Base-by-base conservation (phyloP, 2,797 vertebrate genomes). In the Premnoplex brunnescens region DNA sequence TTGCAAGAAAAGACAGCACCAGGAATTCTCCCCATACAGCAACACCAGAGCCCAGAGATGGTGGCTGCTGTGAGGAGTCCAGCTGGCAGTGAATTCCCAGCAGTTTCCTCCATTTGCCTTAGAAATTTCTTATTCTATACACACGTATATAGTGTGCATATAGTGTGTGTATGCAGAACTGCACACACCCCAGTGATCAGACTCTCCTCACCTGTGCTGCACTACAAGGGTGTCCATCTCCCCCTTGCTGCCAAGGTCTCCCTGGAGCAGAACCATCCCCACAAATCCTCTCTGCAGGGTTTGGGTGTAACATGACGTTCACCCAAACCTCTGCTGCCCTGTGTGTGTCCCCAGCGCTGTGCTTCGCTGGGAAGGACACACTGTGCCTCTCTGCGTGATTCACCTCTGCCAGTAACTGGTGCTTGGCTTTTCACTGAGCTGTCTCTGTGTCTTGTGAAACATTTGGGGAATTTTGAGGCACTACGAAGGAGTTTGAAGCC, bases 341-440 rank as follows among this genome's bases (percentile, higher is more conserved):
- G 14, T 1, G 5, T 3, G 0, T 1, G 7, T 19, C 48, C 22
- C 43, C 0, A 2, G 59, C 4, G 34, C 20, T 21, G 56, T 30
- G 66, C 74, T 56, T 27, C 30, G 44, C 59, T 55, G 58, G 34
- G 37, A 39, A 36, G 32, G 32, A 37, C 78, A 43, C 36, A 23
- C 54, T 32, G 49, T 39, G 56, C 71, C 28, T 1, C 27, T 15
- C 26, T 0, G 12, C 1, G 0, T 18, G 62, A 46, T 37, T 75
- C 44, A 14, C 21, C 43, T 49, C 58, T 66, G 58, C 68, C 58
- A 28, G 39, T 14, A 66, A 26, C 62, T 2, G 3, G 3, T 27
- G 69, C 51, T 60, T 12, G 26, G 54, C 44, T 43, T 90, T 79
- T 58, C 9, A 51, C 16, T 32, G 34, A 78, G 58, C 82, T 58